phyloP scores from a whole-genome alignment of 2,113 vertebrate species.

The Cynoglossus semilaevis region DNA sequence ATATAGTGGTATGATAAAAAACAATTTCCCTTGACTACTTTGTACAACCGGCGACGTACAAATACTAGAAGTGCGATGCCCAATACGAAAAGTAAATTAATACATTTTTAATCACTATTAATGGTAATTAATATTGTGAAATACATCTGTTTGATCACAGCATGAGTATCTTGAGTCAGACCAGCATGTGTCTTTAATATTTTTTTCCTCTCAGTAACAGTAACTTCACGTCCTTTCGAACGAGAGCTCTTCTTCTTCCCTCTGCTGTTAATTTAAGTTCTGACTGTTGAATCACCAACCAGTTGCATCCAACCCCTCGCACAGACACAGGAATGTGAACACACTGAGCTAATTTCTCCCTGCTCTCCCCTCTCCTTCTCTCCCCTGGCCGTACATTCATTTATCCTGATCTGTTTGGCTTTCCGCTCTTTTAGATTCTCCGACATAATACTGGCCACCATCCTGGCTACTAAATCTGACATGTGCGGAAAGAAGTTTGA shows the following conservation, averaged over 20 bases:
- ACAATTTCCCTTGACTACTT: no score
- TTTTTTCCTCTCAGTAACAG: constrained; percentile 40
- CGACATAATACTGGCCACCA: constrained; percentile 94
- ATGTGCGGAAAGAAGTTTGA: constrained; percentile 99
- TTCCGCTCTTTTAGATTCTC: constrained; percentile 83
- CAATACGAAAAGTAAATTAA: no score
- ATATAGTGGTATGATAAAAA: background rate
- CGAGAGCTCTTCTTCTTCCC: constrained; percentile 41
- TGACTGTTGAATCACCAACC: constrained; percentile 31
- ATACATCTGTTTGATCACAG: constrained; percentile 54
- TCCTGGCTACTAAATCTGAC: constrained; percentile 97
- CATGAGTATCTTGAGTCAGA: constrained; percentile 68
- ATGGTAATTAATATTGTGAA: constrained; percentile 31
- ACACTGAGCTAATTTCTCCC: constrained; percentile 38
- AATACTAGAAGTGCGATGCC: no score
- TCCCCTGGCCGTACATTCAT: background rate
- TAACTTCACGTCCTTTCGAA: constrained; percentile 52
- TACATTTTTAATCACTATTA: constrained; percentile 8
- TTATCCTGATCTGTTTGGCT: constrained; percentile 17
- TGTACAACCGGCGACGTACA: no score
- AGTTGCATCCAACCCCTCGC: constrained; percentile 33
- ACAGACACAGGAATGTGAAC: constrained; percentile 21
- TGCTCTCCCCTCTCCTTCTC: background rate
- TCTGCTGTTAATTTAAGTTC: constrained; percentile 31
- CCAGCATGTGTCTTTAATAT: constrained; percentile 66